Base-by-base conservation (phyloP, 2,888 invertebrate species). In the Platycheirus rosarum region DNA sequence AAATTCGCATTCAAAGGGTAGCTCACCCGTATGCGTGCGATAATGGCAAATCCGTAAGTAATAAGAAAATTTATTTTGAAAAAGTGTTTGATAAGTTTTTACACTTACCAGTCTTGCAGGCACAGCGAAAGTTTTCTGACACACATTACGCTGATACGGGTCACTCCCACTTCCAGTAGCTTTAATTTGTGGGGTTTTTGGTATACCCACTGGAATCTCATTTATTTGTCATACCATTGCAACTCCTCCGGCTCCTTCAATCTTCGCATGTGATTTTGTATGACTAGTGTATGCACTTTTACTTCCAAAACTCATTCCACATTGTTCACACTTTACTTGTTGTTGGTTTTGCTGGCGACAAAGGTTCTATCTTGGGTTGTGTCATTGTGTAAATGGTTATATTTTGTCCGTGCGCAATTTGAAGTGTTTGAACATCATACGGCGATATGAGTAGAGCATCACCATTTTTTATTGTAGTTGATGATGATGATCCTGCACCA, bases 1-100 rank as follows among this genome's bases (percentile, higher is more conserved):
- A 90, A 95, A 97, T 89, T 97, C 97, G 91, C 97, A 97, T 89
- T 95, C 94, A 89, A 96, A 97, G 0, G 97, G 97, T 86, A 97
- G 94, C 89, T 97, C 97, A 37, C 97, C 97, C 20, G 97, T 97
- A 89, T 97, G 97, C 8, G 97, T 97, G 77, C 97, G 93, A 89
- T 96, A 97, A 88, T 97, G 97, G 51, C 97, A 94, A 71, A 90
- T 91, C 90, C 91, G 14, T 29, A 20, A 40, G 23, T 2, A 23
- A n/a, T n/a, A 23, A 23, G 23, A 23, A 23, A 23, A 23, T 23
- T 23, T 4, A 2, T 42, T 26, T 32, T 2, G 5, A 14, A 9
- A 1, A n/a, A n/a, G n/a, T n/a, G n/a, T n/a, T n/a, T n/a, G n/a
- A n/a, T n/a, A n/a, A n/a, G 7, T 13, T 29, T 2, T 2, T 0